phyloP scores from a whole-genome alignment of 2,888 invertebrate species.

The Drosophila testacea region DNA sequence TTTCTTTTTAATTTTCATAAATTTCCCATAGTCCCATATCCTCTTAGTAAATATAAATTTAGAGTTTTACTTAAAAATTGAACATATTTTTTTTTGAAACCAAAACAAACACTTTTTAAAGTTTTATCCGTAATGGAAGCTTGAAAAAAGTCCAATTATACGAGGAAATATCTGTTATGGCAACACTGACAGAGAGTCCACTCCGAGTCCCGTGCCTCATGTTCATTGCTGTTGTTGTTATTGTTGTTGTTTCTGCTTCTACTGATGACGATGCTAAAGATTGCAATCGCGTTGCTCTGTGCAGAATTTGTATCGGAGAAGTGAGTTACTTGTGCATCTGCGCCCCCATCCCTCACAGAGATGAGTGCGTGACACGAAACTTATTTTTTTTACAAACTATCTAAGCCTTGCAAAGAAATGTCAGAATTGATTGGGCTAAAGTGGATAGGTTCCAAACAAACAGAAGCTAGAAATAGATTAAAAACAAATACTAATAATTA shows the following conservation, averaged over 20 bases:
- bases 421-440: no score
- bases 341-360: slow-evolving; percentile 45
- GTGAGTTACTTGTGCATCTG: slow-evolving; percentile 67
- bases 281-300: slow-evolving; percentile 78
- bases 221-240: slow-evolving; percentile 43
- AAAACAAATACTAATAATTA: not conserved
- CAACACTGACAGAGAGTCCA: slow-evolving; percentile 9
- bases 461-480: not conserved
- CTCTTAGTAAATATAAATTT: no score
- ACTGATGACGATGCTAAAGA: slow-evolving; percentile 79
- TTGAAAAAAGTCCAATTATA: no score
- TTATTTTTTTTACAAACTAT: no score
- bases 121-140: no score
- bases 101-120: no score
- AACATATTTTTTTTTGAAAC: no score
- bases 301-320: slow-evolving; percentile 79
- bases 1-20: no score
- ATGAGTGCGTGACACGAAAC: slow-evolving; percentile 36
- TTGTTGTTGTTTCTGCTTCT: slow-evolving; percentile 38
- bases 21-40: no score
- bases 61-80: no score
- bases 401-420: no score
- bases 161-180: no score
- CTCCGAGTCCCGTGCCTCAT: slow-evolving; percentile 70
- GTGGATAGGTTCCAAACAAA: not conserved